A percentile compares a stretch with the other conserved stretches of the same genome.
Conservation (phyloP, 2,113 vertebrate species). For the Pleuronectes platessa region DNA sequence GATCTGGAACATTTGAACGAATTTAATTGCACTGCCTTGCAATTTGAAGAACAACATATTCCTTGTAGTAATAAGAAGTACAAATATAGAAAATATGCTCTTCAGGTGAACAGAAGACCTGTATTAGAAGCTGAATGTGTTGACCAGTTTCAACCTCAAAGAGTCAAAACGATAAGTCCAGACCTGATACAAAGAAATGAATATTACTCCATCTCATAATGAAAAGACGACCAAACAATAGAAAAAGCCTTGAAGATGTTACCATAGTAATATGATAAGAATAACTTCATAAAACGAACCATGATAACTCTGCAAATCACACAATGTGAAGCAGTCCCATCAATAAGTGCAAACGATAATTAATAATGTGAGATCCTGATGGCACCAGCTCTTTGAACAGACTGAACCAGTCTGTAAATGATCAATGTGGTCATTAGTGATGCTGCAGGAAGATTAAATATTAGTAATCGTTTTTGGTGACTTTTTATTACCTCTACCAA, state of each 20-base stretch:
- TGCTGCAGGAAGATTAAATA: background rate
- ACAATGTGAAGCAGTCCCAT: background rate
- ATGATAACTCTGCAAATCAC: background rate
- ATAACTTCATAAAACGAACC: background rate
- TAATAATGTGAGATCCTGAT: background rate
- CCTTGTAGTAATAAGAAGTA: background rate
- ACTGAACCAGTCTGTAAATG: too few species aligned
- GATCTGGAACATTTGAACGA: constrained; percentile 4
- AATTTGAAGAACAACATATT: too few species aligned
- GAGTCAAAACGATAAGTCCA: background rate
- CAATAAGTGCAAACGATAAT: background rate
- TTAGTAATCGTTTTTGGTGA: too few species aligned
- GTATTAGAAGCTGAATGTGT: background rate
- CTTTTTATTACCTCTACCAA: too few species aligned
- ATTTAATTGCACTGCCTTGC: background rate
- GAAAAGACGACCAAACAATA: background rate
- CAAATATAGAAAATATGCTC: background rate
- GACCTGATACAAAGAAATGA: background rate
- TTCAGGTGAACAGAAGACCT: background rate
- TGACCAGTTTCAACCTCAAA: background rate
- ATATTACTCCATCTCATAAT: background rate
- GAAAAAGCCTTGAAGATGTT: background rate
- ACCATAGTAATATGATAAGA: background rate
- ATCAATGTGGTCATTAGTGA: background rate
- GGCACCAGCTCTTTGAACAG: too few species aligned